These are phyloP conservation scores for Anthoscopus minutus DNA, from an alignment of 2,113 vertebrate genomes.

Conservation along the genomic window DNA sequence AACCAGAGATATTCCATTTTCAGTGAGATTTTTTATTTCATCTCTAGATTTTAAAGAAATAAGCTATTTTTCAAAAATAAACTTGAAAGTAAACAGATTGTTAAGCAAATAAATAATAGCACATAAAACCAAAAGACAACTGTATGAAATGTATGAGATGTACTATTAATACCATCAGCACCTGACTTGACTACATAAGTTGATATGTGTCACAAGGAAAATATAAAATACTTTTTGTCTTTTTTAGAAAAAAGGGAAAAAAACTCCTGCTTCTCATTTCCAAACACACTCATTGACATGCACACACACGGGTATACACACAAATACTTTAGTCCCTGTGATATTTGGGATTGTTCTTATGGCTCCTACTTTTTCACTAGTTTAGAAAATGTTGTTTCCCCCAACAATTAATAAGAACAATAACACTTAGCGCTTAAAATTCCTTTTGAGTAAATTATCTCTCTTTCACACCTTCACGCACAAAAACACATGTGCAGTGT, in stretches of 20 bases:
- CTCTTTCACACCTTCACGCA: neutral
- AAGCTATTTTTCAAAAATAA: neutral
- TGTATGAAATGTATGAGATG: neutral
- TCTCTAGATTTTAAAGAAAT: neutral
- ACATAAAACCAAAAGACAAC: neutral
- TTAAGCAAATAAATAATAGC: neutral
- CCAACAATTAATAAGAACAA: neutral
- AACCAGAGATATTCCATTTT: neutral
- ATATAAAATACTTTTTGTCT: neutral
- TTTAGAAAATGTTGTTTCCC: neutral
- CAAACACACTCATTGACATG: neutral
- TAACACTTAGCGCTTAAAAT: neutral
- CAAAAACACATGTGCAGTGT: neutral
- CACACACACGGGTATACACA: neutral
- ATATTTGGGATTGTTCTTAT: neutral
- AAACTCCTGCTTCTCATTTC: neutral
- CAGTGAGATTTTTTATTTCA: neutral
- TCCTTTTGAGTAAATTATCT: neutral
- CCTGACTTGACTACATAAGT: neutral
- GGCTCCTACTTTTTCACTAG: neutral
- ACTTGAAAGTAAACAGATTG: neutral
- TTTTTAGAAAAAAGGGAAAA: accelerated
- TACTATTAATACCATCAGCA: neutral
- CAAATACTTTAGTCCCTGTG: neutral
- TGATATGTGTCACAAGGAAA: neutral